Conservation (phyloP, 2,113 vertebrate genomes). For the Rhombomys opimus region DNA sequence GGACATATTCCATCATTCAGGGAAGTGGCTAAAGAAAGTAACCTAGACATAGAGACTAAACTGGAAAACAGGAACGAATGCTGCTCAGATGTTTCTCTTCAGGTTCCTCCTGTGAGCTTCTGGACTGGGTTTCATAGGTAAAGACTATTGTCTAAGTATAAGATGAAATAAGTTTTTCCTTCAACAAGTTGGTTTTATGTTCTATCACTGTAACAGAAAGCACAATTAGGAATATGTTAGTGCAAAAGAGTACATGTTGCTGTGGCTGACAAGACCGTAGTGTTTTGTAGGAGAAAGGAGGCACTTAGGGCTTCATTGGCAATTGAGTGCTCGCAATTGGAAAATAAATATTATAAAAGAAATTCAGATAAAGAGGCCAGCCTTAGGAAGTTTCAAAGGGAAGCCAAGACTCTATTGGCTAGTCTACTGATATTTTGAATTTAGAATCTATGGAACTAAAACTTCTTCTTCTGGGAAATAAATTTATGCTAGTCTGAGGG, state of each 20-base stretch:
- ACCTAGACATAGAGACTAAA: too few relatives aligned
- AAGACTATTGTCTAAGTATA: background rate
- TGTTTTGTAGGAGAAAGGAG: background rate
- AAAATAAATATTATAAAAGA: background rate
- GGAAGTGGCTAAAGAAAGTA: background rate
- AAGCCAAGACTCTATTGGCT: background rate
- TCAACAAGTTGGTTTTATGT: background rate
- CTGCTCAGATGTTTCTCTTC: too few relatives aligned
- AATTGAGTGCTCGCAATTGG: background rate
- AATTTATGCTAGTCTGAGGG: background rate
- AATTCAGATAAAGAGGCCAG: background rate
- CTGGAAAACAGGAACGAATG: too few relatives aligned
- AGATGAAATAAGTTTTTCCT: background rate
- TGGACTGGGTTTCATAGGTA: too few relatives aligned
- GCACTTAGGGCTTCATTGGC: background rate
- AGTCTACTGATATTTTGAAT: background rate
- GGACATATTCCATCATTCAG: too few relatives aligned
- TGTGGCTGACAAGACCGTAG: background rate
- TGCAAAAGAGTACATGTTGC: background rate
- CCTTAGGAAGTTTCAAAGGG: background rate
- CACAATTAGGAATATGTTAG: background rate
- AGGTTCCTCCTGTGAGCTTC: background rate
- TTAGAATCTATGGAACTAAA: background rate
- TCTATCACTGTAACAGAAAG: too few relatives aligned
- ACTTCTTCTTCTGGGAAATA: background rate